Percentiles rank a stretch among this genome's conserved stretches.
Evolutionary conservation across 1,140 invertebrate species (phyloP).

Genomic region (Seison nebaliae): DNA sequence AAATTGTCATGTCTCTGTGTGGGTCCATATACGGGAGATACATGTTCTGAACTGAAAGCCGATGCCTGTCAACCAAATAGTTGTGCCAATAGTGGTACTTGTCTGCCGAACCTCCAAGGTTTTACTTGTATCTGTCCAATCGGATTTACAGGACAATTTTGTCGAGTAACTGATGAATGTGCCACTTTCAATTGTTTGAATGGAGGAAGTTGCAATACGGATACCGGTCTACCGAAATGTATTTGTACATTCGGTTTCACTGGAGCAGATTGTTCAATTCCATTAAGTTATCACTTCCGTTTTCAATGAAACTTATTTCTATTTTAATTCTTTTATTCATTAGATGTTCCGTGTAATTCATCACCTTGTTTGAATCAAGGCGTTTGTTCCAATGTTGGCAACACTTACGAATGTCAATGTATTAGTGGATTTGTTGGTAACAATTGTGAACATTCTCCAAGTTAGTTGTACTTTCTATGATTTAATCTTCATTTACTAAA

Average conservation of each 20-base stretch:
- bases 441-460: constrained; percentile 8
- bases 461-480: no score
- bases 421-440: constrained; percentile 10
- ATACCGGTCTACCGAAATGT: constrained; percentile 1
- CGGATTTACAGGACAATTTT: constrained; percentile 11
- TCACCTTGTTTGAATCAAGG: constrained; percentile 15
- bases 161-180: constrained; percentile 9
- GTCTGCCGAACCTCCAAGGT: constrained; percentile 17
- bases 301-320: constrained; percentile 15
- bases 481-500: no score
- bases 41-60: constrained; percentile 16
- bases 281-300: not conserved
- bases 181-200: constrained; percentile 3
- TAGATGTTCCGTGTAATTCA: constrained; percentile 13
- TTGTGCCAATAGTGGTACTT: constrained; percentile 18
- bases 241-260: constrained; percentile 66
- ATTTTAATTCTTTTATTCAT: not conserved
- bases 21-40: constrained; percentile 51
- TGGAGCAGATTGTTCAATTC: constrained; percentile 58
- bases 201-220: constrained; percentile 4
- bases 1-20: constrained; percentile 72
- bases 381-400: constrained; percentile 20
- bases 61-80: constrained; percentile 17
- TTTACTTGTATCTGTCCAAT: constrained; percentile 5
- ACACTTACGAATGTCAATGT: constrained; percentile 17